A percentile compares a stretch with the other conserved stretches of the same genome.
Conservation (phyloP, 30 jellyfish, hydroid and myxozoan species). For the Catostylus mosaicus region DNA sequence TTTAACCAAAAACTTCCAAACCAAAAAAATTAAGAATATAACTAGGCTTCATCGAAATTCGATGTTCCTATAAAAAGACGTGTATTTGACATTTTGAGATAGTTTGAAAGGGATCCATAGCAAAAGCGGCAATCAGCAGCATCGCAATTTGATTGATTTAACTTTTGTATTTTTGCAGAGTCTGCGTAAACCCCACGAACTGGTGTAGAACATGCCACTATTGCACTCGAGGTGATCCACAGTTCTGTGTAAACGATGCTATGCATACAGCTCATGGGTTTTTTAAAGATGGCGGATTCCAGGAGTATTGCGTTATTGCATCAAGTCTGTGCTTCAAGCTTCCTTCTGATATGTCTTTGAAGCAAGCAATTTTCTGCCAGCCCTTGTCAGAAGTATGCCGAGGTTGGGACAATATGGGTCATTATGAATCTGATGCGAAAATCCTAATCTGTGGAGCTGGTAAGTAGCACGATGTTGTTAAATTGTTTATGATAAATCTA, state of each 20-base stretch:
- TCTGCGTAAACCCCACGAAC: slow-evolving; percentile 84
- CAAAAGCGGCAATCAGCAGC: too few species aligned
- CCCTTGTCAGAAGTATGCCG: slow-evolving; percentile 75
- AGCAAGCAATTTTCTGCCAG: slow-evolving; percentile 82
- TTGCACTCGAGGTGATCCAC: slow-evolving; percentile 84
- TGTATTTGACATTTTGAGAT: too few species aligned
- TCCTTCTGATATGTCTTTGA: slow-evolving; percentile 72
- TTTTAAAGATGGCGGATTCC: slow-evolving; percentile 82
- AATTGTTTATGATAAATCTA: neutral
- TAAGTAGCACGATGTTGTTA: slow-evolving; percentile 2
- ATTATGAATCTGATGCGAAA: slow-evolving; percentile 64
- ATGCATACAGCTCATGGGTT: slow-evolving; percentile 86
- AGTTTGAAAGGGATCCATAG: too few species aligned
- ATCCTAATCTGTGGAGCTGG: slow-evolving; percentile 88
- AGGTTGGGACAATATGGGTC: slow-evolving; percentile 95
- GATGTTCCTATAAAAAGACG: too few species aligned
- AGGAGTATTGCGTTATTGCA: slow-evolving; percentile 70
- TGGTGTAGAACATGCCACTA: slow-evolving; percentile 83
- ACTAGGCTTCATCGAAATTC: too few species aligned
- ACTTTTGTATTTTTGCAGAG: slow-evolving; percentile 44
- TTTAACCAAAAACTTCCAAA: too few species aligned
- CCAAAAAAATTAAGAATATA: too few species aligned
- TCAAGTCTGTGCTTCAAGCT: slow-evolving; percentile 66
- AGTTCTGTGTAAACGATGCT: slow-evolving; percentile 76
- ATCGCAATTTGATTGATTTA: too few species aligned